Base-by-base conservation (phyloP, 2,797 vertebrate species). In the Gila robusta region DNA sequence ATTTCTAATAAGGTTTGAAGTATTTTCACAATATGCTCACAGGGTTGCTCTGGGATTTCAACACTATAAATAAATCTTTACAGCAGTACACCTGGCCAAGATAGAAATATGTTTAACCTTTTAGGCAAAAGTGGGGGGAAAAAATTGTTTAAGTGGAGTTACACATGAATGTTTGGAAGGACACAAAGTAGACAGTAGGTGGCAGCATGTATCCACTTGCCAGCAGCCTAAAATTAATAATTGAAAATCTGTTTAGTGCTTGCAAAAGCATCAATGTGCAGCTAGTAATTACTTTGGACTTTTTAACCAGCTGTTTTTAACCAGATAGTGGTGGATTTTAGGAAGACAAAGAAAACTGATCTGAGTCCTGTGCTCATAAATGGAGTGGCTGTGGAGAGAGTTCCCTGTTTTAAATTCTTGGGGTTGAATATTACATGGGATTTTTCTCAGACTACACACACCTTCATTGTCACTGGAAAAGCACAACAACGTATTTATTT, bases 1-100 rank as follows among this genome's bases (percentile, higher is more conserved):
- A 37, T 59, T 49, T 80, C 26, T 32, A 49, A 23, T 10, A 28
- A 49, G 1, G 16, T 19, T 35, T 52, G 96, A 49, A 52, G 19
- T 35, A 12, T 76, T 52, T 76, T 21, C 26, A 76, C 47, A 74
- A 6, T 26, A 4, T 72, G 23, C 1, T 26, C 39, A 8, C n/a
- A 47, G 21, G 1, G 47, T 10, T 76, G 47, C 49, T 54, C 28
- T 77, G 6, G 19, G 1, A 54, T 54, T 23, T 54, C 74, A 56
- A 35, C 2, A 56, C 6, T 4, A 7, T 28, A 52, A 73, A 49
- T 4, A 47, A 47, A 47, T 73, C 7, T 17, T 28, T 9, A 44
- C 12, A 72, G 6, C 23, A 73, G n/a, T 28, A 47, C 4, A 28
- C 14, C 21, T 23, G 67, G 35, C 5, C 10, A 39, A 70, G 9